Percentiles rank a stretch among this genome's conserved stretches.
These are phyloP conservation scores for Calyptomena viridis DNA, from an alignment of 2,113 vertebrate species.

Conservation along the genomic window DNA sequence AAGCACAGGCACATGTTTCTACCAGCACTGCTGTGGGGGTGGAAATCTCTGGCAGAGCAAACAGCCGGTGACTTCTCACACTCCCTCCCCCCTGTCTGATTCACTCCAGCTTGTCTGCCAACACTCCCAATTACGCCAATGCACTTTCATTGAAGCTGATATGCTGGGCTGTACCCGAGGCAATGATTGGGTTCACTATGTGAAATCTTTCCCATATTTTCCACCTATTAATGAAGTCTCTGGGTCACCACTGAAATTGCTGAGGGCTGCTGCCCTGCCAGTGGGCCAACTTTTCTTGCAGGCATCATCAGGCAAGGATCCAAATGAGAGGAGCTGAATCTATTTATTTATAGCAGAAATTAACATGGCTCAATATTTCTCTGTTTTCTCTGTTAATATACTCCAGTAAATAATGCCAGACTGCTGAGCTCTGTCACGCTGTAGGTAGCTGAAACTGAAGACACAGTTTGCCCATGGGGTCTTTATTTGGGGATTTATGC, in stretches of 20 bases:
- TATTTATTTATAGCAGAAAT: constrained; percentile 15
- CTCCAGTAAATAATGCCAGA: not conserved
- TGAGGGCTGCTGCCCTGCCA: not conserved
- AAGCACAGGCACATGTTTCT: not conserved
- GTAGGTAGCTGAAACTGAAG: not conserved
- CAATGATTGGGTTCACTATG: accelerated
- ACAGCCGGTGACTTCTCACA: constrained; percentile 23
- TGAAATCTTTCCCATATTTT: not conserved
- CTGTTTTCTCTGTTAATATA: not conserved
- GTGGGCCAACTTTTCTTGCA: not conserved
- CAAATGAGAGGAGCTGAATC: not conserved
- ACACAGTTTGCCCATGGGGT: not conserved
- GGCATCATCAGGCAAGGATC: not conserved
- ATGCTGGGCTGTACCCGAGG: not conserved
- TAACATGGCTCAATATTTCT: not conserved
- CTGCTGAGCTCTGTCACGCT: not conserved
- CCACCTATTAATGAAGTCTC: not conserved
- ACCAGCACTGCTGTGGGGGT: constrained; percentile 33
- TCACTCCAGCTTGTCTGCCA: constrained; percentile 45
- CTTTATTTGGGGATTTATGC: not conserved
- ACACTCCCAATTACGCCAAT: not conserved
- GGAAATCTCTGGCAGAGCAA: constrained; percentile 49
- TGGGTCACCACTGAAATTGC: not conserved
- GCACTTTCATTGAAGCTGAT: not conserved
- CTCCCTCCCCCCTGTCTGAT: not conserved